phyloP scores from a whole-genome alignment of 2,888 invertebrate species.

The Sthenelais limicola region DNA sequence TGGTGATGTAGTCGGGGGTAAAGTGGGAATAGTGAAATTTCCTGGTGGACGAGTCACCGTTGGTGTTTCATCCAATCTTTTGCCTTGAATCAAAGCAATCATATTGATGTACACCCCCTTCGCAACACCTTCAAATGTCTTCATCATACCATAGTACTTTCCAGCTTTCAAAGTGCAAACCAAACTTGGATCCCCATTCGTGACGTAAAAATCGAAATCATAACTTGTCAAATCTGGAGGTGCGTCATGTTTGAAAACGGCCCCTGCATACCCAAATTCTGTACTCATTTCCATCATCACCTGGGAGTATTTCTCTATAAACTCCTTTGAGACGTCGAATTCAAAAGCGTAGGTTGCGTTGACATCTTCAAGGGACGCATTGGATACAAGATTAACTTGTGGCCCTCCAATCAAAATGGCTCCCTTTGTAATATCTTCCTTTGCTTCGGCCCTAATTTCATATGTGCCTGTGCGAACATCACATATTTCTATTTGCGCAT shows the following conservation, averaged over 20 bases:
- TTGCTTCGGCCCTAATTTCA: background rate
- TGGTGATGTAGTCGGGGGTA: too few relatives aligned
- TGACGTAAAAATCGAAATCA: background rate
- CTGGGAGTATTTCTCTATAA: background rate
- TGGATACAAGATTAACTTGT: background rate
- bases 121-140: background rate
- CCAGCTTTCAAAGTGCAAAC: slow-evolving; percentile 9
- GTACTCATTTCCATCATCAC: slow-evolving; percentile 10
- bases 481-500: background rate
- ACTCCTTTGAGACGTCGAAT: slow-evolving; percentile 1
- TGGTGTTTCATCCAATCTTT: slow-evolving; percentile 15
- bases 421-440: slow-evolving; percentile 7
- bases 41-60: background rate
- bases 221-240: background rate
- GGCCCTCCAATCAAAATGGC: background rate
- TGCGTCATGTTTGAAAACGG: background rate
- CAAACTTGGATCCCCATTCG: background rate
- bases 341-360: background rate
- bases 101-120: slow-evolving; percentile 12
- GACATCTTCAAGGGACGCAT: background rate
- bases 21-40: too few relatives aligned
- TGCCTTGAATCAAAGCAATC: background rate
- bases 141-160: background rate
- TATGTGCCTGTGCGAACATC: background rate
- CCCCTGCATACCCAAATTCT: slow-evolving; percentile 1